Evolutionary conservation across 2,797 vertebrate genomes (phyloP), one percentile per base, ranked within the genome.

Genomic region (Poecilia wingei): DNA sequence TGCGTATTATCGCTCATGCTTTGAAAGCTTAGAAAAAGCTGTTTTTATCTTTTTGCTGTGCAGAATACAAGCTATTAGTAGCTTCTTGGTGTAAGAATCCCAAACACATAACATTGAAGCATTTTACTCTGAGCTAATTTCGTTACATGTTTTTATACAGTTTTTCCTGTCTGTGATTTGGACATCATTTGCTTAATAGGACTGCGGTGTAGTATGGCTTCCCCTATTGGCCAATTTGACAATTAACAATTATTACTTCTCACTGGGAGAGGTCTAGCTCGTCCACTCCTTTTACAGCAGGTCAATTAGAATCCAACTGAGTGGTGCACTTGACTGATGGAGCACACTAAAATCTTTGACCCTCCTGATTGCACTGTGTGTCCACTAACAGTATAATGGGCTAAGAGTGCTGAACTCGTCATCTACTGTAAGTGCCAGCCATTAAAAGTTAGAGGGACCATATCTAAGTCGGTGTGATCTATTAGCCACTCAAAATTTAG

Each of bases 301-400:
- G 95, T 95, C 95, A 96, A 95, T 95, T 94, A 94, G 92, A 94
- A 95, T 92, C 92, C 89, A 91, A 93, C 93, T 70, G 93, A 95
- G 94, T 90, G 85, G 87, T 93, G 93, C 91, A 90, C 93, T 93
- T 93, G 89, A 94, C 89, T 91, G 92, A 93, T 94, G 87, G 93
- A 93, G 94, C 82, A 91, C 92, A 91, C 94, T 94, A 91, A 94
- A 92, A 90, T 95, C 94, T 92, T 90, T 95, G 93, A 95, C 92
- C 93, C 91, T 80, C 90, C 88, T 93, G 91, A 91, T 91, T 93
- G 91, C 91, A 85, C 89, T 89, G 89, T 89, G 89, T 93, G 93
- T 93, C 91, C 91, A 86, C 92, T 94, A 95, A 94, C 91, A 88
- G 79, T 91, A 85, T 94, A 94, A 94, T 93, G 88, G 92, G 91